Evolutionary conservation across 2,113 vertebrate species (phyloP).

Genomic region (Cygnus atratus): DNA sequence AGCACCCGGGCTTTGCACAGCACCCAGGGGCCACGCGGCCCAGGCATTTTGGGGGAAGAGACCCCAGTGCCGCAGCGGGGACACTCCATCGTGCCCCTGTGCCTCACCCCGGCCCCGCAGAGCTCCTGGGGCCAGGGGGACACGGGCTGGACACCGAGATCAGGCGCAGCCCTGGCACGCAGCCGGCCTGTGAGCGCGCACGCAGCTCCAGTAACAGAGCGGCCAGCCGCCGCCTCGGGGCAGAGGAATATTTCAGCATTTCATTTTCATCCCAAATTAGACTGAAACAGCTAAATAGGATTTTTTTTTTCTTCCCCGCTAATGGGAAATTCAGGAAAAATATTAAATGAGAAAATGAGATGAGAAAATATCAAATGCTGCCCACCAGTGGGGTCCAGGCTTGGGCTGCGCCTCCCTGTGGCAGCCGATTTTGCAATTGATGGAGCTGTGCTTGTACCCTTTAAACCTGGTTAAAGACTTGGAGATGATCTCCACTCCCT

Average conservation of each 20-base stretch:
- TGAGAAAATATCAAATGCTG: background rate
- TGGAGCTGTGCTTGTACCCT: conserved; percentile 25
- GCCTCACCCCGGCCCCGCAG: accelerated
- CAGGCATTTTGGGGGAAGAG: accelerated
- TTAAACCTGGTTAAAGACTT: conserved; percentile 14
- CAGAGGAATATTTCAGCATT: background rate
- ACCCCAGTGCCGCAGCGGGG: background rate
- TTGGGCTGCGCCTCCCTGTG: background rate
- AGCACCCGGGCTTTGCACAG: background rate
- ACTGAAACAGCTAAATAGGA: background rate
- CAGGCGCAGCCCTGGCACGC: background rate
- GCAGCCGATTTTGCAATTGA: conserved; percentile 1
- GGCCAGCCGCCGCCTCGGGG: background rate
- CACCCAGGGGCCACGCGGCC: accelerated
- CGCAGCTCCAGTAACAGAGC: background rate
- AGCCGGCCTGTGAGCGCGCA: background rate
- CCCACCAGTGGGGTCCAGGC: accelerated
- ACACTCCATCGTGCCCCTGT: background rate
- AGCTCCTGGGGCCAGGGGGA: background rate
- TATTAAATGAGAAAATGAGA: background rate
- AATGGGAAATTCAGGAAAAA: background rate
- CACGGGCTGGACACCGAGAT: too few species aligned
- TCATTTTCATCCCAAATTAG: conserved; percentile 27
- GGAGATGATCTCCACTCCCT: conserved; percentile 10
- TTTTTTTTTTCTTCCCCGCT: background rate